Percentiles rank a stretch among this genome's conserved stretches.
Evolutionary conservation across 2,797 vertebrate genomes (phyloP).

Genomic region (Pseudomugil tenellus): DNA sequence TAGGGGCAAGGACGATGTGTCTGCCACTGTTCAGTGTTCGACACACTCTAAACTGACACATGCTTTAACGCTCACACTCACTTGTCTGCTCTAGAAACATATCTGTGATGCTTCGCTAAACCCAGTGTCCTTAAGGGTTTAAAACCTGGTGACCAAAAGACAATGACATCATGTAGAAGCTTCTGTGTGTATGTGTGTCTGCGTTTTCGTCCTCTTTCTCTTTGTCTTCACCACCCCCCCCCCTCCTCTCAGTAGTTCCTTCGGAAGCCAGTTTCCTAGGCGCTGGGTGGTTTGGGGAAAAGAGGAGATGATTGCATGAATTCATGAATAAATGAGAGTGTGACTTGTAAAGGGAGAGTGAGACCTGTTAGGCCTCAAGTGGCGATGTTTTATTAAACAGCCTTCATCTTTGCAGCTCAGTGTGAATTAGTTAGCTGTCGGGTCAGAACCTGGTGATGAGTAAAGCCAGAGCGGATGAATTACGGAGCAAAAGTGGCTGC

Average conservation of each 20-base stretch:
- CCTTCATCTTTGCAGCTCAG: conserved; percentile 58
- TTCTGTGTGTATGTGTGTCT: conserved; percentile 14
- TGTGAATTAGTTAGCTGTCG: conserved; percentile 68
- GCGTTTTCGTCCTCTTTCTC: conserved; percentile 14
- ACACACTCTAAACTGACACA: conserved; percentile 52
- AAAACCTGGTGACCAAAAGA: conserved; percentile 57
- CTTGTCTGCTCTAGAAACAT: conserved; percentile 62
- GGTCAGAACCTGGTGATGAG: conserved; percentile 68
- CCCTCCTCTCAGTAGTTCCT: conserved; percentile 27
- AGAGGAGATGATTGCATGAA: conserved; percentile 79
- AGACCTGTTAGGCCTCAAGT: conserved; percentile 74
- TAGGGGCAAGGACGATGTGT: conserved; percentile 59
- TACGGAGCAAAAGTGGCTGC: conserved; percentile 31
- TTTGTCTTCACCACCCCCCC: conserved; percentile 27
- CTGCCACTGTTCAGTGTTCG: conserved; percentile 44
- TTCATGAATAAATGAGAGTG: conserved; percentile 80
- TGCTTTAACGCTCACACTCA: conserved; percentile 31
- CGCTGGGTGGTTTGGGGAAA: conserved; percentile 66
- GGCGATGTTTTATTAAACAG: conserved; percentile 82
- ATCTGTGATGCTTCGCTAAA: conserved; percentile 58
- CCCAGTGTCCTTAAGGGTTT: conserved; percentile 53
- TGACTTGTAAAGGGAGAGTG: conserved; percentile 67
- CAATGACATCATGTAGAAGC: conserved; percentile 62
- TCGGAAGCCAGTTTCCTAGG: conserved; percentile 63
- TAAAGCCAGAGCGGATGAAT: conserved; percentile 61